Percentiles rank a stretch among this genome's conserved stretches.
These are phyloP conservation scores for Engraulis encrasicolus DNA, from an alignment of 2,113 vertebrate species.

Conservation along the genomic window DNA sequence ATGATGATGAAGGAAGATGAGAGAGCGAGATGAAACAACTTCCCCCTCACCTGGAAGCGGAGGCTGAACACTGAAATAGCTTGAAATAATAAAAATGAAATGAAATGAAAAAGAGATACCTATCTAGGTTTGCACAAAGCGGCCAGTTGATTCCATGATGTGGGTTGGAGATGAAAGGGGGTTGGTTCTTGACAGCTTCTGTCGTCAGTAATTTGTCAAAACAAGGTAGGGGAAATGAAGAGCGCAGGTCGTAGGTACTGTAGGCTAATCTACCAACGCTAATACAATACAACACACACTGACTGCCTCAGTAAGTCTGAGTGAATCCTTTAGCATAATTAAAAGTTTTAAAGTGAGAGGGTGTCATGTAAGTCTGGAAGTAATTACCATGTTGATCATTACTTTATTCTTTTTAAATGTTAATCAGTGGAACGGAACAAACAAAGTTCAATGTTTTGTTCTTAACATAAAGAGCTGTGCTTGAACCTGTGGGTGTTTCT, in stretches of 20 bases:
- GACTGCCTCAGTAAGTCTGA: background rate
- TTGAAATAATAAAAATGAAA: no score
- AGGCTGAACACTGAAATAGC: no score
- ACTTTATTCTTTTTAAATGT: background rate
- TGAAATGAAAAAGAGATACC: background rate
- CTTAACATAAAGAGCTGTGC: background rate
- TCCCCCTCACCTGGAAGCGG: background rate
- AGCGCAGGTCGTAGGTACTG: background rate
- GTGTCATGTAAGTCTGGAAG: background rate
- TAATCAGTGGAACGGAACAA: background rate
- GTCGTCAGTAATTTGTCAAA: background rate
- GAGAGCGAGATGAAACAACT: no score
- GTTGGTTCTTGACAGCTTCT: background rate
- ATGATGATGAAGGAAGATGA: no score
- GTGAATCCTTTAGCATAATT: constrained; percentile 7
- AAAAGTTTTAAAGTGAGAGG: constrained; percentile 1
- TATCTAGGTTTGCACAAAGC: background rate
- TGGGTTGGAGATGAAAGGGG: background rate
- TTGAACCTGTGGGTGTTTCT: no score
- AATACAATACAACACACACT: background rate
- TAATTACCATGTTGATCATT: background rate
- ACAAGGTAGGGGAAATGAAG: background rate
- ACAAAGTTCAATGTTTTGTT: background rate
- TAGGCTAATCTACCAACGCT: background rate
- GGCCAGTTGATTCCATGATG: background rate